Percentiles rank a stretch among this genome's conserved stretches.
These are phyloP conservation scores for Leptestheria dahalacensis DNA, from an alignment of 1,140 invertebrate genomes.

Conservation along the genomic window DNA sequence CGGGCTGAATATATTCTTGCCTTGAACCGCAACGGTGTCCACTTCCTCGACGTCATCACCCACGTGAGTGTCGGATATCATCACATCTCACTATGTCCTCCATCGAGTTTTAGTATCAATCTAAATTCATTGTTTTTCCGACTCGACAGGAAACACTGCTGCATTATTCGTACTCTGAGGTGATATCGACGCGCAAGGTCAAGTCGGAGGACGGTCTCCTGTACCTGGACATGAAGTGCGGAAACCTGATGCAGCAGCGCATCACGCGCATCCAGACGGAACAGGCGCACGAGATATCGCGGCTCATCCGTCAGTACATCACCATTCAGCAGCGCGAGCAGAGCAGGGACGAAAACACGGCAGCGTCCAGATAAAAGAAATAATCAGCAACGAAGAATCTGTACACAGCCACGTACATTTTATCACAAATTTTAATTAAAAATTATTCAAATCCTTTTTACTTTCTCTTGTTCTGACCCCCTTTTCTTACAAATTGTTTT, in stretches of 20 bases:
- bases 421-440: no score
- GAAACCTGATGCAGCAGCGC: slow-evolving; percentile 86
- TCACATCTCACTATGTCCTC: no score
- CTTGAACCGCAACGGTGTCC: slow-evolving; percentile 79
- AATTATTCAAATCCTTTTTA: no score
- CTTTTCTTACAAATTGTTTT: no score
- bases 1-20: slow-evolving; percentile 67
- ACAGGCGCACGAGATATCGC: slow-evolving; percentile 86
- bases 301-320: slow-evolving; percentile 90
- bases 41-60: slow-evolving; percentile 80
- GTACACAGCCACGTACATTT: no score
- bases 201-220: slow-evolving; percentile 79
- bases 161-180: slow-evolving; percentile 82
- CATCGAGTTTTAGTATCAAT: no score
- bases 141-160: slow-evolving; percentile 59
- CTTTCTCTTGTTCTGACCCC: neutral
- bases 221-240: slow-evolving; percentile 92
- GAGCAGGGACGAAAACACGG: neutral
- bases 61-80: slow-evolving; percentile 64
- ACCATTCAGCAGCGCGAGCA: slow-evolving; percentile 48
- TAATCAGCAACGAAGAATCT: no score
- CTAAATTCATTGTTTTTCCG: slow-evolving; percentile 13
- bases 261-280: slow-evolving; percentile 92
- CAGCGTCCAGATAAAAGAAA: neutral
- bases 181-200: slow-evolving; percentile 88